Base-by-base conservation (phyloP, 1,140 invertebrate genomes). In the Acromyrmex echinatior region DNA sequence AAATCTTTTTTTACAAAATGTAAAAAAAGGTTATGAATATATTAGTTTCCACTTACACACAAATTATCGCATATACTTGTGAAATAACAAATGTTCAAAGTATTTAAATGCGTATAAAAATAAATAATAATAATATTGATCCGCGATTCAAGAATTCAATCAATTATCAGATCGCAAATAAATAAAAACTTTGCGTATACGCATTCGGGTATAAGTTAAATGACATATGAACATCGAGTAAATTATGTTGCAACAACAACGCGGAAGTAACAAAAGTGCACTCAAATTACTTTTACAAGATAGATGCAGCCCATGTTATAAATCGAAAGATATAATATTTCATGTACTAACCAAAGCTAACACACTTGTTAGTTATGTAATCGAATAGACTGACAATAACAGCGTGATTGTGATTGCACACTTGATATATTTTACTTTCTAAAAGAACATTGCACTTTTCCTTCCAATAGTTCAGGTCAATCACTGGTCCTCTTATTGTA, bases 361-460 rank as follows among this genome's bases (percentile, higher is more conserved):
- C 18, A 39, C 3, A 21, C 14, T 60, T 35, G 31, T 35, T 39
- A 76, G 39, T 79, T 79, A 81, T 12, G 3, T 81, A 70, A 70
- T 45, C 4, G 10, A 81, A 3, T 14, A 25, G 21, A 10, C 9
- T 49, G 12, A 68, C 18, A 35, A 80, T 39, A 53, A 53, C 18
- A 31, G 18, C 10, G 25, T 79, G 12, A 51, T 25, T 79, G 5
- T 31, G 45, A 53, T 25, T n/a, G 14, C 7, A n/a, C 77, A 81
- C 31, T 58, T 58, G 60, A 65, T 79, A 79, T 10, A 14, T 31
- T 81, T 81, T 71, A 39, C 45, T 81, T 81, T 81, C 78, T 81
- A 58, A 53, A 12, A 39, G n/a, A 53, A 18, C 21, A 14, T 18
- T 56, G 31, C 18, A 45, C n/a, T 28, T 78, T 70, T 80, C n/a